Percentiles rank a stretch among this genome's conserved stretches.
phyloP scores from a whole-genome alignment of 1,140 invertebrate species.

The Drosophila ananassae region DNA sequence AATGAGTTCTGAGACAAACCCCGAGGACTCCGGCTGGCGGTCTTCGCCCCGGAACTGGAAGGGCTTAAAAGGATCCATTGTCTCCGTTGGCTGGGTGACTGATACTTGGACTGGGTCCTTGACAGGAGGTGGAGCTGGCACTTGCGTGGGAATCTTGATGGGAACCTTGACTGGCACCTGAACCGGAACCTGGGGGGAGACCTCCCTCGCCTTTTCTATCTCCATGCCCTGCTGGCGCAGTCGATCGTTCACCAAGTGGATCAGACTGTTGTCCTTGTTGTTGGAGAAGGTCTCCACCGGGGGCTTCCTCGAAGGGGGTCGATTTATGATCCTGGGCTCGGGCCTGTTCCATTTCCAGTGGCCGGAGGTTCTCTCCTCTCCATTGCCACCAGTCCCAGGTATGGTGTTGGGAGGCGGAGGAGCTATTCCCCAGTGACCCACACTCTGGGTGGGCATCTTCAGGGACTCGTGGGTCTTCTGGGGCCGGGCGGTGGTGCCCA shows the following conservation, averaged over 20 bases:
- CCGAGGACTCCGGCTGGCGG: background rate
- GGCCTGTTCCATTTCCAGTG: slow-evolving; percentile 13
- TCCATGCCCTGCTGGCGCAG: slow-evolving; percentile 61
- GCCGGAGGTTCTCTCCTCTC: background rate
- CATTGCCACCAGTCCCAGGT: background rate
- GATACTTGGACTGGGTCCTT: background rate
- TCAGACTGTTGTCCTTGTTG: slow-evolving; percentile 1
- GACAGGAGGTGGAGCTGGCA: too few relatives aligned
- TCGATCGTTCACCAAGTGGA: slow-evolving; percentile 53
- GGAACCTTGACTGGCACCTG: background rate
- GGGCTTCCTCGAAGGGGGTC: background rate
- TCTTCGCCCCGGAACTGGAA: slow-evolving; percentile 28
- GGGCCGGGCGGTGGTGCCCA: slow-evolving; percentile 27
- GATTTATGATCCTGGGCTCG: slow-evolving; percentile 15
- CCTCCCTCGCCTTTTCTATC: slow-evolving; percentile 36
- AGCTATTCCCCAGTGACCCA: slow-evolving; percentile 30
- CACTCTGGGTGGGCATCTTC: slow-evolving; percentile 15
- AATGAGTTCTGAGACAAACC: slow-evolving; percentile 1
- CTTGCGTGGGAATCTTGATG: too few relatives aligned
- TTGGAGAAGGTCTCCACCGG: background rate
- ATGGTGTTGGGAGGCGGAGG: background rate
- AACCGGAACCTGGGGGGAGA: background rate
- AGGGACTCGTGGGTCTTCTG: slow-evolving; percentile 31
- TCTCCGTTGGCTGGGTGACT: background rate
- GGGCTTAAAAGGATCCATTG: slow-evolving; percentile 28